These are phyloP conservation scores for Umimayanthus chanpuru DNA, from an alignment of 92 coral and sea anemone species.

Conservation along the genomic window DNA sequence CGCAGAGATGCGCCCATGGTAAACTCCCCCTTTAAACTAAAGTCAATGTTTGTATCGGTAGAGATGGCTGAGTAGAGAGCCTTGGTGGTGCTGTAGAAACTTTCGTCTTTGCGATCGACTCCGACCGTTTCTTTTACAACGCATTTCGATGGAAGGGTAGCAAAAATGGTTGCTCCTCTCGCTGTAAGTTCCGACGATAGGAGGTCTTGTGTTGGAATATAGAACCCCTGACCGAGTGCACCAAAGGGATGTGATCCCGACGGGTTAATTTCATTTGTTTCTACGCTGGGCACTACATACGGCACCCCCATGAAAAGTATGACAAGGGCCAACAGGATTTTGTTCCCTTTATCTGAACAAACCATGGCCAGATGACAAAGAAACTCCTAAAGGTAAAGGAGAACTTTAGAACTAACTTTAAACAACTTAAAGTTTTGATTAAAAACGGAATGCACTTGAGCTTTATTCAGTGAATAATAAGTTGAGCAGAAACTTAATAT, in stretches of 20 bases:
- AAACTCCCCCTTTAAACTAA: constrained; percentile 38
- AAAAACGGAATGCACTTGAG: too few species aligned
- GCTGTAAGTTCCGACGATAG: constrained; percentile 52
- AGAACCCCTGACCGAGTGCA: constrained; percentile 59
- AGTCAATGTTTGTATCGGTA: constrained; percentile 43
- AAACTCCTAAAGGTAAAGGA: background rate
- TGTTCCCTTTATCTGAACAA: background rate
- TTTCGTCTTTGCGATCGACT: constrained; percentile 31
- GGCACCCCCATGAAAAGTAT: background rate
- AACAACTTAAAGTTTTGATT: too few species aligned
- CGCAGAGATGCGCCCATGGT: constrained; percentile 47
- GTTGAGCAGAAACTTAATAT: too few species aligned
- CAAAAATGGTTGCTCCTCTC: constrained; percentile 48
- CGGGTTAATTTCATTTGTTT: background rate
- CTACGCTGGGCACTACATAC: background rate
- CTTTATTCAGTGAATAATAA: too few species aligned
- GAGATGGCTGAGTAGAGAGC: constrained; percentile 49
- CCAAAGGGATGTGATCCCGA: background rate
- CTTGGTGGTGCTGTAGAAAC: constrained; percentile 40
- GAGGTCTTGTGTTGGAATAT: constrained; percentile 56
- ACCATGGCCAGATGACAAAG: background rate
- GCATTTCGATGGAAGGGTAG: constrained; percentile 20
- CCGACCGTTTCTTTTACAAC: background rate
- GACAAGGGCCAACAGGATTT: background rate
- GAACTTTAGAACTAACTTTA: too few species aligned